A percentile compares a stretch with the other conserved stretches of the same genome.
Evolutionary conservation across 2,888 invertebrate genomes (phyloP).

Genomic region (Homarus gammarus): DNA sequence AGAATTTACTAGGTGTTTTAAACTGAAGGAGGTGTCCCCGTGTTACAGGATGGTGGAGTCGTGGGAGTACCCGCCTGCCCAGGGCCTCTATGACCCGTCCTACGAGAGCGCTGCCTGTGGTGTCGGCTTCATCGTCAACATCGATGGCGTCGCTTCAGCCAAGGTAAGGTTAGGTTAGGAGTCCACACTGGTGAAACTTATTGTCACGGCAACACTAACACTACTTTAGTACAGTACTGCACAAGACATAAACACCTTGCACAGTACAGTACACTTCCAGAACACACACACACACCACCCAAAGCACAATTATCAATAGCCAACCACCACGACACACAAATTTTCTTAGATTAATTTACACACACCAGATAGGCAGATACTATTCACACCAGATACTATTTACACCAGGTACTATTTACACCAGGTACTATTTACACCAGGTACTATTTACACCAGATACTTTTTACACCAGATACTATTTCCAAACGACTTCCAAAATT

Average conservation of each 20-base stretch:
- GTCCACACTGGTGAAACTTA: neutral
- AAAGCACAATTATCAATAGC: neutral
- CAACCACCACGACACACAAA: neutral
- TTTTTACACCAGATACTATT: too few relatives aligned
- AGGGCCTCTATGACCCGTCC: conserved; percentile 97
- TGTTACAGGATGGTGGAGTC: conserved; percentile 46
- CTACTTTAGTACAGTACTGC: neutral
- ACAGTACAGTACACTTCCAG: neutral
- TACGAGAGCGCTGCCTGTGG: conserved; percentile 99
- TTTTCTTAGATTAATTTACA: too few relatives aligned
- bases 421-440: too few relatives aligned
- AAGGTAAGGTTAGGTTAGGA: too few relatives aligned
- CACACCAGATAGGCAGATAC: too few relatives aligned
- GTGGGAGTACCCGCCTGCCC: conserved; percentile 84
- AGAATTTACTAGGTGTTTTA: too few relatives aligned
- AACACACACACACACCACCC: too few relatives aligned
- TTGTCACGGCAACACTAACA: neutral
- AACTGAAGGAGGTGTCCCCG: neutral
- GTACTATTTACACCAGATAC: too few relatives aligned
- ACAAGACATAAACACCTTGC: neutral
- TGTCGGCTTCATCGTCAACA: conserved; percentile 98
- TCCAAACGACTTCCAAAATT: too few relatives aligned
- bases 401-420: too few relatives aligned
- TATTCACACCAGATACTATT: too few relatives aligned
- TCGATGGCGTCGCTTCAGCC: conserved; percentile 95